Evolutionary conservation across 2,888 invertebrate species (phyloP), one percentile per base, ranked within the genome.

Genomic region (Caenorhabditis drosophilae): DNA sequence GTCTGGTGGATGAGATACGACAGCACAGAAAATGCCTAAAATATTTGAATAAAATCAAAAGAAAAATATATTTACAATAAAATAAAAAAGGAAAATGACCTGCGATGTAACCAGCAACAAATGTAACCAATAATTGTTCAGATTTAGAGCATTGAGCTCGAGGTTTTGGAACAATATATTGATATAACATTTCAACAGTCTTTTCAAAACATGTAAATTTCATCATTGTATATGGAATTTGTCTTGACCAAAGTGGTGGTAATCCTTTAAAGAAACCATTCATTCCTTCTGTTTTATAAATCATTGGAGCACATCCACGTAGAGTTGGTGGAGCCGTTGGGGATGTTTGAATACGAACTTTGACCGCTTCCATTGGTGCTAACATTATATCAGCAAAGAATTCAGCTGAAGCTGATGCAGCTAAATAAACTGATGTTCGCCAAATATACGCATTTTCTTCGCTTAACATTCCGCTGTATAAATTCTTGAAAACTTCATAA

Each of bases 181-280:
- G 89, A 87, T 96, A 96, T 35, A 96, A 85, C 61, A 92, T 86
- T 84, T 96, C 96, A 35, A 96, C 88, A 12, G 95, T 96, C 84
- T 91, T 89, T 86, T 96, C 96, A 86, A 96, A 96, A 87, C 93
- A 95, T 73, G 95, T 92, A 85, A 96, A 96, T 88, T 96, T 97
- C 95, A 96, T 96, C 96, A 97, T 96, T 73, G 96, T 96, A 89
- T 96, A 96, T 0, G 96, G 96, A 84, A 96, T 95, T 88, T 96
- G 96, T 77, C 95, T 87, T 85, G 91, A 53, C 95, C 95, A 96
- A 66, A 95, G 88, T 31, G 96, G 96, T 38, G 92, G 92, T 76
- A 93, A 89, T 84, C 92, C 60, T 35, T 72, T 73, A 62, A 61
- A 69, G 58, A 73, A 70, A 18, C 73, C 73, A 44, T 53, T 36